phyloP scores from a whole-genome alignment of 2,888 invertebrate genomes.

The Archaeoteleia sp. region DNA sequence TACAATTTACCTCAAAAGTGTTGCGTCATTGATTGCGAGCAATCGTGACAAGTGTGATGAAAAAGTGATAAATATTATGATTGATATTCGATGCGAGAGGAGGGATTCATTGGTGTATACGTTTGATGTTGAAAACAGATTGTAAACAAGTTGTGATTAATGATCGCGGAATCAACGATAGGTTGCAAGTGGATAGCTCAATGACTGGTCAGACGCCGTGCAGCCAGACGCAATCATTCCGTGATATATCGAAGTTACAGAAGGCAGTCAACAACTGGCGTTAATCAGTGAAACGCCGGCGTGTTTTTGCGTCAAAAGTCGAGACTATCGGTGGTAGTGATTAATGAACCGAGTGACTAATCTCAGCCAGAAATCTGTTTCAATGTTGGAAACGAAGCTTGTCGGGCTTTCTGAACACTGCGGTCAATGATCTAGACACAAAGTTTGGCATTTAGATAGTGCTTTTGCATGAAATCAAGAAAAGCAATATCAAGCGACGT shows the following conservation, averaged over 20 bases:
- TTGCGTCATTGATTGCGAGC: conserved; percentile 8
- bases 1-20: too few species aligned
- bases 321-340: conserved; percentile 52
- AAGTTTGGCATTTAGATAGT: conserved; percentile 34
- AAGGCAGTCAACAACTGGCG: conserved; percentile 43
- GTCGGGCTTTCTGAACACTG: conserved; percentile 30
- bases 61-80: conserved; percentile 35
- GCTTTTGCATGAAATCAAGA: conserved; percentile 24
- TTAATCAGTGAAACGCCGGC: conserved; percentile 29
- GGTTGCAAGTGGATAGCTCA: conserved; percentile 45
- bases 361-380: conserved; percentile 57
- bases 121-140: conserved; percentile 42
- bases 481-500: conserved; percentile 8
- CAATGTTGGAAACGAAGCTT: conserved; percentile 43
- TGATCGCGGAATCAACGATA: conserved; percentile 44
- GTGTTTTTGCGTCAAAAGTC: conserved; percentile 48
- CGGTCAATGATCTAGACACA: conserved; percentile 34
- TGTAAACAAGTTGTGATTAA: conserved; percentile 51
- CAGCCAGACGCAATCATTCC: conserved; percentile 49
- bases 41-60: conserved; percentile 32
- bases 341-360: conserved; percentile 57
- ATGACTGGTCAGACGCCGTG: conserved; percentile 47
- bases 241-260: conserved; percentile 50
- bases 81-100: conserved; percentile 24
- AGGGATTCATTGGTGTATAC: conserved; percentile 30